A percentile compares a stretch with the other conserved stretches of the same genome.
Conservation (phyloP, 1,140 invertebrate species). For the Saccostrea cuccullata region DNA sequence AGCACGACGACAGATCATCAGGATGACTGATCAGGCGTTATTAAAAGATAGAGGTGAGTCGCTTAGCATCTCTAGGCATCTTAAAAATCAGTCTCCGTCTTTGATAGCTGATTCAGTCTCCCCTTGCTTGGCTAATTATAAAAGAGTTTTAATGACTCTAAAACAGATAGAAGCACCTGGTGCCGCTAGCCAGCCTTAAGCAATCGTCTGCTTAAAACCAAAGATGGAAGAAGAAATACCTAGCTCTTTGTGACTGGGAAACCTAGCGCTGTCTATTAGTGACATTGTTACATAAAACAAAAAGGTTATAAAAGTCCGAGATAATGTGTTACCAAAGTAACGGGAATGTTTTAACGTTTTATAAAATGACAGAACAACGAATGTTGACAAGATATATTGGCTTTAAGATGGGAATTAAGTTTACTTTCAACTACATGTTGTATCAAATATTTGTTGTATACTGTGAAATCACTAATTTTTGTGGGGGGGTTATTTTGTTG, state of each 20-base stretch:
- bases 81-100: slow-evolving; percentile 8
- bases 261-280: not conserved
- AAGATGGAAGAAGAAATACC: not conserved
- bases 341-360: not conserved
- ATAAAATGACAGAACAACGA: not conserved
- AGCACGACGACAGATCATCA: not conserved
- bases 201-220: not conserved
- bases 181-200: not conserved
- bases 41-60: slow-evolving; percentile 26
- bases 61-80: slow-evolving; percentile 12
- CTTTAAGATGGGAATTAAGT: no score
- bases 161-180: slow-evolving; percentile 19
- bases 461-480: no score
- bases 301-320: not conserved
- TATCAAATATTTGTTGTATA: no score
- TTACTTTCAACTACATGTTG: no score
- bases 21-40: slow-evolving; percentile 27
- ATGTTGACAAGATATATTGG: no score
- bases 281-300: not conserved
- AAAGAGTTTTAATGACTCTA: slow-evolving; percentile 35
- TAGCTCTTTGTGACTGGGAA: not conserved
- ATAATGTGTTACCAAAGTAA: slow-evolving; percentile 11
- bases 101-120: slow-evolving; percentile 33
- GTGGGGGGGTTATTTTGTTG: no score
- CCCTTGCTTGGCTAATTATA: slow-evolving; percentile 25